Conservation (phyloP, 1,140 invertebrate species). For the Cecropterus lyciades region DNA sequence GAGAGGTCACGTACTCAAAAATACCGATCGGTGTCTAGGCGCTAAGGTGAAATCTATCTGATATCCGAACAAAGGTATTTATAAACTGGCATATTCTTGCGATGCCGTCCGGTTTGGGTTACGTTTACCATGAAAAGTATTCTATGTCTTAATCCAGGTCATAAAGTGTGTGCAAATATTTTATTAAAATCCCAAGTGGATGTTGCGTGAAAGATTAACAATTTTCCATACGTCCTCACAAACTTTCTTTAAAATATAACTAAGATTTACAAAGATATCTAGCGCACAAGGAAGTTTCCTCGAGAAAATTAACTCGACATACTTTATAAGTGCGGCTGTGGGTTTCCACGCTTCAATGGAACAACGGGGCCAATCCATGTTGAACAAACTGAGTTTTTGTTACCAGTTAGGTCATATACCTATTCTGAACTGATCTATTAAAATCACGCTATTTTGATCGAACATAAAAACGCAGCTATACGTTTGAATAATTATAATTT, state of each 20-base stretch:
- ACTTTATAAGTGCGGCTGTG: constrained; percentile 2
- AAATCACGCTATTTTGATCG: background rate
- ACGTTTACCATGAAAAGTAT: too few relatives aligned
- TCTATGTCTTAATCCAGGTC: too few relatives aligned
- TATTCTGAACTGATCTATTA: background rate
- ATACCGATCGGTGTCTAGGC: background rate
- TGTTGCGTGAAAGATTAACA: too few relatives aligned
- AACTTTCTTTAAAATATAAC: too few relatives aligned
- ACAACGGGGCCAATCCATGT: background rate
- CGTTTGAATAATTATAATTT: too few relatives aligned
- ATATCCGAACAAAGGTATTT: background rate
- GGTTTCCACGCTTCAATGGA: constrained; percentile 8
- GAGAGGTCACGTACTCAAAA: background rate
- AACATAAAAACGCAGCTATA: too few relatives aligned
- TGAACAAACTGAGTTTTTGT: background rate
- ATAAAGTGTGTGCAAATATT: too few relatives aligned
- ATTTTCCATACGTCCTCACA: too few relatives aligned
- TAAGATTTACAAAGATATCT: background rate
- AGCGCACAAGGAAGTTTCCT: background rate
- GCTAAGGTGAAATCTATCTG: background rate
- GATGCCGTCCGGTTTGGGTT: too few relatives aligned
- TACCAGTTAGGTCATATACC: background rate
- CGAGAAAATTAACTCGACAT: background rate
- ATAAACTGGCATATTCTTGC: too few relatives aligned
- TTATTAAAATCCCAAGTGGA: too few relatives aligned